These are phyloP conservation scores for Elysia crispata DNA, from an alignment of 2,888 invertebrate genomes.

Conservation along the genomic window DNA sequence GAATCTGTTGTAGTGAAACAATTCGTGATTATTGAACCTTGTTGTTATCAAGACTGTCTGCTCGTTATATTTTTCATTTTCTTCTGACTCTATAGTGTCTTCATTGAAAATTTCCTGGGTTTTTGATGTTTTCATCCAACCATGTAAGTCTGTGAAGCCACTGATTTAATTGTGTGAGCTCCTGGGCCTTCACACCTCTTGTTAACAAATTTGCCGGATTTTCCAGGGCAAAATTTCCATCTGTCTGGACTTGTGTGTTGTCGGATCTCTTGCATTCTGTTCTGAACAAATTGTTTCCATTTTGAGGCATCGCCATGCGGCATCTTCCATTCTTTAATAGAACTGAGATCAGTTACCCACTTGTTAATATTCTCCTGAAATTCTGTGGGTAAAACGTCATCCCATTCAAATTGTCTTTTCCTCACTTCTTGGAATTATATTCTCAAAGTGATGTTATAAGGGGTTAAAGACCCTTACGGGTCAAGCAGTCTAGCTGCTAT, in stretches of 20 bases:
- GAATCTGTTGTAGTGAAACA: not conserved
- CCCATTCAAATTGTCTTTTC: not conserved
- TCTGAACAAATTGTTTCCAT: conserved; percentile 1
- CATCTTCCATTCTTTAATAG: not conserved
- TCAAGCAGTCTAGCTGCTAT: not conserved
- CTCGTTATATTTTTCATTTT: not conserved
- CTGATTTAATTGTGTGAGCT: not conserved
- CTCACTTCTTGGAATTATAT: not conserved
- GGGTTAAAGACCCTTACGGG: not conserved
- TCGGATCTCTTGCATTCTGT: not conserved
- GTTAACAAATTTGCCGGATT: conserved; percentile 3
- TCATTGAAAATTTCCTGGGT: not conserved
- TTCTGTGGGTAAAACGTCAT: not conserved
- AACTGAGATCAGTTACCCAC: not conserved
- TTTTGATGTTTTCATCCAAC: not conserved
- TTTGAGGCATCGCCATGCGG: not conserved
- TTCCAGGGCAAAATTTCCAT: not conserved
- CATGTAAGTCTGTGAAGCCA: not conserved
- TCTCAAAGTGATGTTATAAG: not conserved
- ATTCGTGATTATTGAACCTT: too few relatives aligned
- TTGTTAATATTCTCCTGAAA: not conserved
- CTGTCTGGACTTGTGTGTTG: not conserved
- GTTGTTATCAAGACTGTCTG: not conserved
- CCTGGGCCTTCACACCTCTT: not conserved
- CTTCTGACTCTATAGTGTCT: not conserved